Conservation (phyloP, 2,113 vertebrate genomes). For the Sclerurus mexicanus region DNA sequence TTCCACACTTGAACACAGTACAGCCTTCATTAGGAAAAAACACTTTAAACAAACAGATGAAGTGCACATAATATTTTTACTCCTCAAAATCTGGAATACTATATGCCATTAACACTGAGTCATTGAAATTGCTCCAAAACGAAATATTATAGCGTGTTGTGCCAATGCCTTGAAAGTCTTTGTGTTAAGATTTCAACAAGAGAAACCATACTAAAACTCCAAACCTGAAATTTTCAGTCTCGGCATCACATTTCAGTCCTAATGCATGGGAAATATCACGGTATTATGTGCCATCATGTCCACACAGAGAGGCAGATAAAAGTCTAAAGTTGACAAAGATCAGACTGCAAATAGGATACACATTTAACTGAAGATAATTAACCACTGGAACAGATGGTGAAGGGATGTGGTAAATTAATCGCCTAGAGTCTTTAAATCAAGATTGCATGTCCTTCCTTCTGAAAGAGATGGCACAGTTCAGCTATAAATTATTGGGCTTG, state of each 20-base stretch:
- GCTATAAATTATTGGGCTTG: slow-evolving; percentile 38
- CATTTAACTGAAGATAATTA: slow-evolving; percentile 52
- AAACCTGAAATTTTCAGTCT: slow-evolving; percentile 21
- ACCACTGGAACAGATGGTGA: slow-evolving; percentile 59
- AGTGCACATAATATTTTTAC: slow-evolving; percentile 78
- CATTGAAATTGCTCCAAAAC: slow-evolving; percentile 74
- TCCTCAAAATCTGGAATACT: slow-evolving; percentile 77
- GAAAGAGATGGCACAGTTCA: slow-evolving; percentile 15
- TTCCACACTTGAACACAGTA: slow-evolving; percentile 36
- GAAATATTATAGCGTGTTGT: slow-evolving; percentile 61
- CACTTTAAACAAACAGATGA: slow-evolving; percentile 79
- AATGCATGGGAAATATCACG: slow-evolving; percentile 13
- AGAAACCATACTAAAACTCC: slow-evolving; percentile 49
- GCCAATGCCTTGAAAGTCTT: slow-evolving; percentile 65
- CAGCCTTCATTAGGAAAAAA: slow-evolving; percentile 70
- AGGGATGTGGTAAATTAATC: slow-evolving; percentile 60
- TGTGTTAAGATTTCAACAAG: slow-evolving; percentile 45
- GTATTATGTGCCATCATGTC: neutral
- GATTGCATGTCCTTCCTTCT: slow-evolving; percentile 34
- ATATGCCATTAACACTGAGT: slow-evolving; percentile 70
- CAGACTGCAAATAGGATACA: slow-evolving; percentile 40
- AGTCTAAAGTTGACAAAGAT: slow-evolving; percentile 43
- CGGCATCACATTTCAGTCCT: slow-evolving; percentile 7
- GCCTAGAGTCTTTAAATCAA: slow-evolving; percentile 51
- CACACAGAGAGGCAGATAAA: slow-evolving; percentile 3